Evolutionary conservation across 2,888 invertebrate species (phyloP).

Genomic region (Aleiodes alternator): DNA sequence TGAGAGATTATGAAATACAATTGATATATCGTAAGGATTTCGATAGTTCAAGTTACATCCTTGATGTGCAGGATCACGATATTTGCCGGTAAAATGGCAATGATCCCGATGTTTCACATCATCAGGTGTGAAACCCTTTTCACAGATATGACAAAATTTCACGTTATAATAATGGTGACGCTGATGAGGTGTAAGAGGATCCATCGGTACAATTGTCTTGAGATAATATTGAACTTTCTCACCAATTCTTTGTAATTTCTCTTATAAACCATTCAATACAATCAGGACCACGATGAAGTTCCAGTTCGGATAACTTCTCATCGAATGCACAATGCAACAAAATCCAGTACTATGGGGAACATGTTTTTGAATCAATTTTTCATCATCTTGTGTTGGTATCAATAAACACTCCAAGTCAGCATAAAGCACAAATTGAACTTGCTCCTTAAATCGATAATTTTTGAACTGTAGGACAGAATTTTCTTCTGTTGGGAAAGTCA

Average conservation of each 20-base stretch:
- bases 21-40: conserved; percentile 53
- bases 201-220: conserved; percentile 37
- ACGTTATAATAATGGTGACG: conserved; percentile 30
- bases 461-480: conserved; percentile 48
- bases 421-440: conserved; percentile 49
- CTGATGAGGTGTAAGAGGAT: conserved; percentile 35
- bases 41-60: conserved; percentile 59
- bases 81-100: conserved; percentile 53
- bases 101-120: conserved; percentile 51
- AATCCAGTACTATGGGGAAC: conserved; percentile 41
- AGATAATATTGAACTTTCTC: conserved; percentile 33
- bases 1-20: conserved; percentile 60
- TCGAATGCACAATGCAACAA: conserved; percentile 43
- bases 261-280: conserved; percentile 51
- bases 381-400: conserved; percentile 30
- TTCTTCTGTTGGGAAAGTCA: conserved; percentile 26
- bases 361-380: conserved; percentile 42
- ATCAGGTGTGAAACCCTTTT: conserved; percentile 44
- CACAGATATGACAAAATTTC: conserved; percentile 51
- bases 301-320: conserved; percentile 42
- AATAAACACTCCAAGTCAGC: conserved; percentile 51
- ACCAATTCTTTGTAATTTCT: conserved; percentile 38
- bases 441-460: conserved; percentile 46
- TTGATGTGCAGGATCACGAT: conserved; percentile 56
- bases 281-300: conserved; percentile 36